These are phyloP conservation scores for Horisme vitalbata DNA, from an alignment of 2,888 invertebrate genomes.

Conservation along the genomic window DNA sequence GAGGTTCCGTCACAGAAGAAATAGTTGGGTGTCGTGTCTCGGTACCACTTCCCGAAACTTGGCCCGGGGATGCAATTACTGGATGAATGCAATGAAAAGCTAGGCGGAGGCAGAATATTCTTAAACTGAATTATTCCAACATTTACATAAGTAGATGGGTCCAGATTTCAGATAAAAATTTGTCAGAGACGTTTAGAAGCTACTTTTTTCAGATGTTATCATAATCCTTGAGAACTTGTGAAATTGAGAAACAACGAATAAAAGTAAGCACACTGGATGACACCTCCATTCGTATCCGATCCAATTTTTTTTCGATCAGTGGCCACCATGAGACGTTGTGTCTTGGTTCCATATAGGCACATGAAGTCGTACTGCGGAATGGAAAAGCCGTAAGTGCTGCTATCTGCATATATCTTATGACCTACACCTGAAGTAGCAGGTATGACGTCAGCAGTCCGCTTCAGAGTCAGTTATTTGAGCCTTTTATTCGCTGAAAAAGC, in stretches of 20 bases:
- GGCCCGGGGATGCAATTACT: slow-evolving; percentile 9
- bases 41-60: slow-evolving; percentile 4
- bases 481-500: slow-evolving; percentile 8
- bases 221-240: too few relatives aligned
- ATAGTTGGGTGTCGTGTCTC: slow-evolving; percentile 5
- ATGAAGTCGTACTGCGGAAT: too few relatives aligned
- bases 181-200: too few relatives aligned
- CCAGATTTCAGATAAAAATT: neutral
- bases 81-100: slow-evolving; percentile 8
- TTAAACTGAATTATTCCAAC: slow-evolving; percentile 1
- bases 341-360: too few relatives aligned
- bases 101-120: neutral
- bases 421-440: neutral
- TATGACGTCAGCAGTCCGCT: neutral
- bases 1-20: neutral
- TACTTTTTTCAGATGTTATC: too few relatives aligned
- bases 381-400: too few relatives aligned
- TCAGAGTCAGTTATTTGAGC: slow-evolving; percentile 5
- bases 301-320: too few relatives aligned
- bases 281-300: too few relatives aligned
- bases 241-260: too few relatives aligned
- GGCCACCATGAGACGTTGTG: too few relatives aligned
- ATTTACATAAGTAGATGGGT: neutral
- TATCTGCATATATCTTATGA: too few relatives aligned
- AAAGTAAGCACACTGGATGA: too few relatives aligned